A percentile compares a stretch with the other conserved stretches of the same genome.
Conservation (phyloP, 2,113 vertebrate genomes). For the Procavia capensis region DNA sequence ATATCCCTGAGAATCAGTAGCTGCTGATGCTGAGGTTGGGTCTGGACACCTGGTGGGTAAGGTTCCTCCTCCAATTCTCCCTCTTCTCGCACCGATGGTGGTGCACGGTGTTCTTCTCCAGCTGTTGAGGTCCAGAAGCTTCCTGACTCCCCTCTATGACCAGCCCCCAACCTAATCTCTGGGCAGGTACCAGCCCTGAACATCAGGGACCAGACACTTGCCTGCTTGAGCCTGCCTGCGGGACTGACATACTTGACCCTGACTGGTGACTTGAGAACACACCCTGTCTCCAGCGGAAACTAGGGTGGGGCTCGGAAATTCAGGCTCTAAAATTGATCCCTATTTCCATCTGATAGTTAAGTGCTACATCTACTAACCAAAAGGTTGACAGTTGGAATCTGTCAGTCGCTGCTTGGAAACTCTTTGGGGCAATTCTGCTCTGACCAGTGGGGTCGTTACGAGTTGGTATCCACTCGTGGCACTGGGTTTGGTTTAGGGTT, state of each 20-base stretch:
- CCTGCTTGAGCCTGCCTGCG: background rate
- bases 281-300: background rate
- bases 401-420: too few relatives aligned
- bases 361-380: too few relatives aligned
- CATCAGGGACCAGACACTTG: background rate
- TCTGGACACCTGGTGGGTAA: background rate
- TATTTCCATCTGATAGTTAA: background rate
- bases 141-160: background rate
- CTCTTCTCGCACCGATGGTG: background rate
- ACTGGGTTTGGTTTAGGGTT: too few relatives aligned
- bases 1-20: background rate
- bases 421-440: too few relatives aligned
- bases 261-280: background rate
- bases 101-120: background rate
- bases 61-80: background rate
- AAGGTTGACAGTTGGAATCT: too few relatives aligned
- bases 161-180: background rate
- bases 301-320: background rate
- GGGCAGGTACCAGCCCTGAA: background rate
- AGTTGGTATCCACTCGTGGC: too few relatives aligned
- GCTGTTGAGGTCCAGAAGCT: background rate
- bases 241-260: background rate
- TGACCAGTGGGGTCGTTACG: too few relatives aligned
- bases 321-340: background rate
- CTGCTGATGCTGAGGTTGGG: background rate